phyloP scores from a whole-genome alignment of 1,140 invertebrate species.

The Andricus grossulariae region DNA sequence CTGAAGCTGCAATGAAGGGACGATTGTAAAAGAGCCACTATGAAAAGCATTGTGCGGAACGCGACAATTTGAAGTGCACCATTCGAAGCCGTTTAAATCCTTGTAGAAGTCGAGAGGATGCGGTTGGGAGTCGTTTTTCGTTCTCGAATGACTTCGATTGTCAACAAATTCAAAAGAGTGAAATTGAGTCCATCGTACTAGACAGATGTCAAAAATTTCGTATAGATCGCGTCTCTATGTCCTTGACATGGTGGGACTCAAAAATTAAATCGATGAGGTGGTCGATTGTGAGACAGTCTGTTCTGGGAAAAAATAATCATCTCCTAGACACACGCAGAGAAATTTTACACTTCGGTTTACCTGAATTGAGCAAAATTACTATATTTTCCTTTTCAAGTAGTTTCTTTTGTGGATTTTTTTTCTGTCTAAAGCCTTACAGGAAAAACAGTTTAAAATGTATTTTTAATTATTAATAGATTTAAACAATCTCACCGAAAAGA shows the following conservation, averaged over 20 bases:
- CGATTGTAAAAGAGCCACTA: conserved; percentile 56
- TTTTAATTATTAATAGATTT: too few species aligned
- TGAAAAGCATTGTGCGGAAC: conserved; percentile 55
- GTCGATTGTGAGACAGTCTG: not conserved
- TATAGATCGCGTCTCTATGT: not conserved
- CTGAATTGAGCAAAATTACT: conserved; percentile 2
- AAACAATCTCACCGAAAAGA: too few species aligned
- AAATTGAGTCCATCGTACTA: conserved; percentile 62
- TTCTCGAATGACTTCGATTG: conserved; percentile 71
- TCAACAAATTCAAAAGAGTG: conserved; percentile 66
- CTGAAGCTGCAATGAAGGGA: conserved; percentile 35
- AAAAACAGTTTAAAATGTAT: too few species aligned
- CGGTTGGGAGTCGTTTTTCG: conserved; percentile 66
- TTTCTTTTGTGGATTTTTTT: too few species aligned
- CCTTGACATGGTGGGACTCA: conserved; percentile 5
- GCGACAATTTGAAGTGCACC: conserved; percentile 52
- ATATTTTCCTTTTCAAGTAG: not conserved
- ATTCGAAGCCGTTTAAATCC: conserved; percentile 74
- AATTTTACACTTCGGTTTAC: conserved; percentile 18
- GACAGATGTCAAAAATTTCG: conserved; percentile 29
- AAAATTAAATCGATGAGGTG: conserved; percentile 28
- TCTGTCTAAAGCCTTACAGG: too few species aligned
- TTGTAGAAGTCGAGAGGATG: conserved; percentile 64
- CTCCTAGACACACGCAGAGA: conserved; percentile 15
- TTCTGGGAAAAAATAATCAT: conserved; percentile 20